Evolutionary conservation across 2,888 invertebrate species (phyloP).

Genomic region (Dasysyrphus tricinctus): DNA sequence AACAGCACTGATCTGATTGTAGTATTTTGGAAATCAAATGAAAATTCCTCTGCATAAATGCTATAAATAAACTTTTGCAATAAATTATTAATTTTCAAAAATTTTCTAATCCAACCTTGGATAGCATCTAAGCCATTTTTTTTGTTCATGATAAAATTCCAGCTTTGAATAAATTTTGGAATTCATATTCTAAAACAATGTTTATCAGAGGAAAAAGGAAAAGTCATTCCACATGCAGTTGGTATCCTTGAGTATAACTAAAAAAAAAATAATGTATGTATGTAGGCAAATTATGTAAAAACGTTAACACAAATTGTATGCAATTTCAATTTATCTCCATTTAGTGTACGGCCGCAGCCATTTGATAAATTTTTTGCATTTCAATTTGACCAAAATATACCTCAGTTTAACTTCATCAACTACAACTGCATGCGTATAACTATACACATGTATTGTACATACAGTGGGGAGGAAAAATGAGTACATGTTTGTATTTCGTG

Average conservation of each 20-base stretch:
- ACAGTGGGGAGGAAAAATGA: too few relatives aligned
- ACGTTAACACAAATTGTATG: conserved; percentile 55
- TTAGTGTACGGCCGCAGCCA: conserved; percentile 53
- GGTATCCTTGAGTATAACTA: not conserved
- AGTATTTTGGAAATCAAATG: not conserved
- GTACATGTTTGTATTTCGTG: too few relatives aligned
- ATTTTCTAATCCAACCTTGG: not conserved
- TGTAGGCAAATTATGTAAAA: conserved; percentile 12
- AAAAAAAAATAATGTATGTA: not conserved
- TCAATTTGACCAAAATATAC: conserved; percentile 66
- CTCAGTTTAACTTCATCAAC: conserved; percentile 57
- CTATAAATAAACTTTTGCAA: too few relatives aligned
- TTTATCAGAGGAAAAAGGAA: not conserved
- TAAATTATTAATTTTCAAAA: not conserved
- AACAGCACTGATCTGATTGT: too few relatives aligned
- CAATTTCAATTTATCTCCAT: conserved; percentile 68
- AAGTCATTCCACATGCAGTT: not conserved
- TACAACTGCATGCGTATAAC: not conserved
- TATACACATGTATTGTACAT: too few relatives aligned
- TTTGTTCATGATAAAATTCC: not conserved
- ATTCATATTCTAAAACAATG: not conserved
- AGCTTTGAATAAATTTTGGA: not conserved
- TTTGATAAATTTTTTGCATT: conserved; percentile 65
- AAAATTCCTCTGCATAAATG: not conserved
- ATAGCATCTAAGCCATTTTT: not conserved